These are phyloP conservation scores for Myotis findleyi DNA, from an alignment of 2,797 vertebrate genomes.

Conservation along the genomic window DNA sequence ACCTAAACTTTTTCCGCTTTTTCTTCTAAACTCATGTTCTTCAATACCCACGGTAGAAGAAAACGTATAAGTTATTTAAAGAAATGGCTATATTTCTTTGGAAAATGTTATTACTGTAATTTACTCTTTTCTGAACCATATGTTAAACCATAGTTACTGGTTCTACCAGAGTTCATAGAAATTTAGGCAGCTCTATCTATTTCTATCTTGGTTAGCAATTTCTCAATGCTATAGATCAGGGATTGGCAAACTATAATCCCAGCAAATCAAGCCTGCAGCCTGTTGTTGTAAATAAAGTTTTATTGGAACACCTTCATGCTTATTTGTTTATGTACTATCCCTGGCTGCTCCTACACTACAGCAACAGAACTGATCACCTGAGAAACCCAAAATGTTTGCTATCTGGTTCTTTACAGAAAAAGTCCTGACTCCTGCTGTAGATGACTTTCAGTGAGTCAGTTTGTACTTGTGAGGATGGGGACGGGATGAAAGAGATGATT, in stretches of 20 bases:
- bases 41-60: neutral
- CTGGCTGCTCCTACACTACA: neutral
- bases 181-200: neutral
- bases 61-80: neutral
- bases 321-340: neutral
- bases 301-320: neutral
- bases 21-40: neutral
- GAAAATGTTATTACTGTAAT: constrained; percentile 24
- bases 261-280: neutral
- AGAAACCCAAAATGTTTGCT: neutral
- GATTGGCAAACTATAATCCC: neutral
- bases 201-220: neutral
- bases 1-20: neutral
- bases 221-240: neutral
- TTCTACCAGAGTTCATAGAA: constrained; percentile 26
- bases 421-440: neutral
- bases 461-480: neutral
- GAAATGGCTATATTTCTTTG: neutral
- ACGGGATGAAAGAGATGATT: neutral
- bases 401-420: neutral
- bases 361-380: neutral
- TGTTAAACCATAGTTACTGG: neutral
- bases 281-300: neutral
- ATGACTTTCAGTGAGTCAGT: neutral
- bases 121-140: neutral